Evolutionary conservation across 1,140 invertebrate species (phyloP), one percentile per base, ranked within the genome.

Genomic region (Apis cerana): DNA sequence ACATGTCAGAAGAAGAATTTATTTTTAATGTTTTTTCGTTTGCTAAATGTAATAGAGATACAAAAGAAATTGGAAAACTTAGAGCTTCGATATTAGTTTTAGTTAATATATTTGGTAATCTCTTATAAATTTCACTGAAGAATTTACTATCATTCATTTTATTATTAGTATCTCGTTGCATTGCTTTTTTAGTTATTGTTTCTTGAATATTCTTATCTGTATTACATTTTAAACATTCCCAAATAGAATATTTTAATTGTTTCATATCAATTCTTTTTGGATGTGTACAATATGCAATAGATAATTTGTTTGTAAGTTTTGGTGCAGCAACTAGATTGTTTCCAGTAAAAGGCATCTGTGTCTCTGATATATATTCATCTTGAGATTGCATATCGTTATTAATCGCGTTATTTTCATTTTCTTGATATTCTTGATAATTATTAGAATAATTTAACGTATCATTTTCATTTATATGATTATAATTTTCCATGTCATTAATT

Each of bases 211-310:
- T 90, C 13, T 80, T 33, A 83, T 93, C 77, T 70, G 79, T 79
- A 11, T 75, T 80, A 17, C 84, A 58, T 48, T 64, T 87, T 0
- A 94, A 93, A 88, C 94, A 93, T 83, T 95, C 95, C 97, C 97
- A 97, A 75, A 97, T 96, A 9, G 95, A 94, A 58, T 94, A 92
- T 90, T 98, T 98, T 15, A 98, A 89, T 89, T 96, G 96, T 85
- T 96, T 96, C 95, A 98, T 97, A 89, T 98, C 96, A 13, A 98
- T 95, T 89, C 96, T 97, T 88, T 98, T 98, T 0, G 97, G 97
- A 84, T 95, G 95, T 92, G 96, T 95, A 17, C 97, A 96, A 91
- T 97, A 98, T 2, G 95, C 95, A 78, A 97, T 96, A 85, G 96
- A 95, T 81, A 96, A 95, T 93, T 96, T 96, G 52, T 91, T 90